Conservation (phyloP, 1,140 invertebrate species). For the Pachypsylla venusta region DNA sequence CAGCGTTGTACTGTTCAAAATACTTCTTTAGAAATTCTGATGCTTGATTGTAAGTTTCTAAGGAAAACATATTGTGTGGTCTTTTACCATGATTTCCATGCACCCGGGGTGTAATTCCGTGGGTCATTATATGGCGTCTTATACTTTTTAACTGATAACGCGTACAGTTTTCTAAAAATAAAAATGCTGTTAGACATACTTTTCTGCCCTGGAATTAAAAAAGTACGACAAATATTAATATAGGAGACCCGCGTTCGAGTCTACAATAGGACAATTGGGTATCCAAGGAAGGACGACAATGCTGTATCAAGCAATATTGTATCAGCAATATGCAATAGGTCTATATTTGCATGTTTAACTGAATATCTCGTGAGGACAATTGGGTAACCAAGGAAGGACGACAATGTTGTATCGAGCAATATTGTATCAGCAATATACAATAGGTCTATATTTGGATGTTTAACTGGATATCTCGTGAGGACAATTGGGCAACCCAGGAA, state of each 20-base stretch:
- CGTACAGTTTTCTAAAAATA: conserved; percentile 64
- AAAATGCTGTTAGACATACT: conserved; percentile 60
- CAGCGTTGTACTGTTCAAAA: conserved; percentile 37
- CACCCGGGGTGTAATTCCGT: conserved; percentile 56
- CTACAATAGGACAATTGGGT: too few relatives aligned
- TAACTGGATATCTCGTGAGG: too few relatives aligned
- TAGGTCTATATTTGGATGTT: too few relatives aligned
- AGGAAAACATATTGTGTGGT: conserved; percentile 63
- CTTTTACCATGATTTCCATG: conserved; percentile 65
- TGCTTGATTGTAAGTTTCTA: conserved; percentile 59
- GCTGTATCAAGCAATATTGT: too few relatives aligned
- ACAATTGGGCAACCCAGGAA: too few relatives aligned
- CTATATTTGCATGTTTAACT: too few relatives aligned
- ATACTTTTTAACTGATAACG: conserved; percentile 64
- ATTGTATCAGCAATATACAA: too few relatives aligned
- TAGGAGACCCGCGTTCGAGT: background rate
- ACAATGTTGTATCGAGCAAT: too few relatives aligned
- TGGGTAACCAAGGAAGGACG: too few relatives aligned
- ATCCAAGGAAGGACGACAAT: too few relatives aligned
- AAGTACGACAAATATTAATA: conserved; percentile 13
- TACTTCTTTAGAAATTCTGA: conserved; percentile 58
- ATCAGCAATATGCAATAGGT: too few relatives aligned
- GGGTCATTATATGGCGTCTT: conserved; percentile 57
- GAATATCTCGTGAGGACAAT: too few relatives aligned
- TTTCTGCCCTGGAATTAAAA: conserved; percentile 39